phyloP scores from a whole-genome alignment of 64 coral and sea anemone genomes.

The Stichodactyla helianthus region DNA sequence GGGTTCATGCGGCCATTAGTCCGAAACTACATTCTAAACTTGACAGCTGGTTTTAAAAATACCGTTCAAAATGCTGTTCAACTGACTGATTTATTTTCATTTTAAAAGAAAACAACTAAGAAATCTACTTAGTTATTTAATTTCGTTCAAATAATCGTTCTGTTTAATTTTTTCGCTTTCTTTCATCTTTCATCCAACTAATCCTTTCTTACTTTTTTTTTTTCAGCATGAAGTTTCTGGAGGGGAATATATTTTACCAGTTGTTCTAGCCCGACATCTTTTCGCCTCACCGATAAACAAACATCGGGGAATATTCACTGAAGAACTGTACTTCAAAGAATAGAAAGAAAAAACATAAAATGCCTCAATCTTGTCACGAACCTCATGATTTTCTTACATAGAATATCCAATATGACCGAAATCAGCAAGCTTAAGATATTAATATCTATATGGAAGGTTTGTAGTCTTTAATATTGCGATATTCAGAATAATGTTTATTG shows the following conservation, averaged over 20 bases:
- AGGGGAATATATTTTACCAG: not conserved
- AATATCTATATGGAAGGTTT: not conserved
- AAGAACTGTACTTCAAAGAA: not conserved
- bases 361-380: not conserved
- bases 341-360: conserved; percentile 1
- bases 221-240: not conserved
- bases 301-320: not conserved
- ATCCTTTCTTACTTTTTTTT: not conserved
- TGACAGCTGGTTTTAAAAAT: not conserved
- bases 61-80: not conserved
- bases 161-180: not conserved
- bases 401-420: not conserved
- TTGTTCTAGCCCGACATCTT: not conserved
- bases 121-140: not conserved
- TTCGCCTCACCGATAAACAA: not conserved
- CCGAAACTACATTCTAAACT: not conserved
- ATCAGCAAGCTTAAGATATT: not conserved
- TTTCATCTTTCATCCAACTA: not conserved
- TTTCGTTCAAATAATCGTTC: not conserved
- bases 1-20: not conserved
- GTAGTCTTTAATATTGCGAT: not conserved
- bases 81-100: not conserved
- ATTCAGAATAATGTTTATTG: not conserved
- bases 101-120: not conserved
- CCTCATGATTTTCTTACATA: not conserved